These are phyloP conservation scores for Lepus oiostolus DNA, from an alignment of 2,797 vertebrate species.

Conservation along the genomic window DNA sequence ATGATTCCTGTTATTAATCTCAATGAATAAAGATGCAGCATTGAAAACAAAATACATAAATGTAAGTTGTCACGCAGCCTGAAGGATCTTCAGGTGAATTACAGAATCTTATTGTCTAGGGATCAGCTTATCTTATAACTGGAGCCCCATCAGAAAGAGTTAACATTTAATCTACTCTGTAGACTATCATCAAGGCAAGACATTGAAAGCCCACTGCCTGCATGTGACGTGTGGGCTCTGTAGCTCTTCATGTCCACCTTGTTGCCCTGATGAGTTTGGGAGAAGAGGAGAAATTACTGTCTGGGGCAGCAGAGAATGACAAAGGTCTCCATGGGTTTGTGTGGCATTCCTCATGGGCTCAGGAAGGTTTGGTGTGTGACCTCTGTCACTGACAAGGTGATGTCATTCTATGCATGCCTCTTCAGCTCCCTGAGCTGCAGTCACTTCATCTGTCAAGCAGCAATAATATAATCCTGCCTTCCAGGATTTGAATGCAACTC, in stretches of 20 bases:
- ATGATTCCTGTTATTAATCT: conserved; percentile 66
- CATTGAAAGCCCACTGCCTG: accelerated
- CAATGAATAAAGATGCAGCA: conserved; percentile 53
- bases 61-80: conserved; percentile 8
- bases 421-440: background rate
- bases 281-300: background rate
- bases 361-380: background rate
- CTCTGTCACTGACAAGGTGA: background rate
- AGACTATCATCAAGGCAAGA: accelerated
- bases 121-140: background rate
- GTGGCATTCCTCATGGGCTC: background rate
- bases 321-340: background rate
- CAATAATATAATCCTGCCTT: background rate
- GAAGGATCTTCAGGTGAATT: conserved; percentile 57
- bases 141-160: background rate
- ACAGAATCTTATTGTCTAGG: conserved; percentile 13
- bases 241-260: background rate
- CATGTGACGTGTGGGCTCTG: background rate
- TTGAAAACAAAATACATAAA: conserved; percentile 70
- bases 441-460: background rate
- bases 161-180: background rate
- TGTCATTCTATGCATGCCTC: background rate
- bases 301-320: background rate
- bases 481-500: background rate
- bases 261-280: background rate